Percentiles rank a stretch among this genome's conserved stretches.
Conservation (phyloP, 2,797 vertebrate species). For the Vespertilio murinus region DNA sequence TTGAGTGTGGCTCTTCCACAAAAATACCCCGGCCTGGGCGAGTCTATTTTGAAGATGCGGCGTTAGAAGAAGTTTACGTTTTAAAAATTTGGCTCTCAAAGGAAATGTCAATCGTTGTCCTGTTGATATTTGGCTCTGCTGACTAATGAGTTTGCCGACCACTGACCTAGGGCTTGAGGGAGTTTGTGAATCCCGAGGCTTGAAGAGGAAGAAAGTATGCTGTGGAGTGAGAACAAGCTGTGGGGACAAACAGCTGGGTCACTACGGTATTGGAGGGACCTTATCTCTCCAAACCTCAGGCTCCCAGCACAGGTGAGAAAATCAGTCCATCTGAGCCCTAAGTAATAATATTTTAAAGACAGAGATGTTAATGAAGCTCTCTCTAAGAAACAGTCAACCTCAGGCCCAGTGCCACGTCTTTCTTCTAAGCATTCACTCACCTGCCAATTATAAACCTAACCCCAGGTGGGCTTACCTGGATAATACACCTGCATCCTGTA, state of each 20-base stretch:
- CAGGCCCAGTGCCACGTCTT: neutral
- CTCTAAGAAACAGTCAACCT: neutral
- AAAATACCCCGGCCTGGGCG: too few species aligned
- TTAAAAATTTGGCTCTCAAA: too few species aligned
- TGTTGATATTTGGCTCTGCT: too few species aligned
- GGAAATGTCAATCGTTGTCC: too few species aligned
- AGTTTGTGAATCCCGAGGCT: conserved; percentile 5
- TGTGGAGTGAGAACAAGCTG: neutral
- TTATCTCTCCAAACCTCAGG: neutral
- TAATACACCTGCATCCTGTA: neutral
- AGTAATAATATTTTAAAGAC: neutral
- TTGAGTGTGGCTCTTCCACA: too few species aligned
- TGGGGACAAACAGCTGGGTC: neutral
- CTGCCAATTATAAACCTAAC: neutral
- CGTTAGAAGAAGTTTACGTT: too few species aligned
- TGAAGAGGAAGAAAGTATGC: neutral
- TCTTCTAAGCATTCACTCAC: neutral
- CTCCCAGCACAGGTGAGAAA: neutral
- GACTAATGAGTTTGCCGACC: too few species aligned
- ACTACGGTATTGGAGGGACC: neutral
- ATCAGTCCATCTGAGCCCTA: neutral
- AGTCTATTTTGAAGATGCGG: too few species aligned
- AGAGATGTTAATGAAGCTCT: conserved; percentile 6
- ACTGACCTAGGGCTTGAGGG: neutral
- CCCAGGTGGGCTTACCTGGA: neutral